Evolutionary conservation across 2,888 invertebrate species (phyloP).

Genomic region (Thereva nobilitata): DNA sequence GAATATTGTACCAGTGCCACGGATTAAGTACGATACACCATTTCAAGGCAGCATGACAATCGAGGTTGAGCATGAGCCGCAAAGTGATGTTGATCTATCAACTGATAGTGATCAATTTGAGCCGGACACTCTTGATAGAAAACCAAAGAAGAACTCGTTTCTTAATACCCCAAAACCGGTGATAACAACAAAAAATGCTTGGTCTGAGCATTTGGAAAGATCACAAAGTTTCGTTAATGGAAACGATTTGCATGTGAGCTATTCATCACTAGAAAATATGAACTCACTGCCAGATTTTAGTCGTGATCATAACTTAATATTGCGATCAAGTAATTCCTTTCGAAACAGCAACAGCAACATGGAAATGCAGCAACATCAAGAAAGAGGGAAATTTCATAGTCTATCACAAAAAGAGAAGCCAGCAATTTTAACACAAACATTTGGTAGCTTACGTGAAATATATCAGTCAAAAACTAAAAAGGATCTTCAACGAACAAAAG

Average conservation of each 20-base stretch:
- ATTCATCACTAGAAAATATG: slow-evolving; percentile 47
- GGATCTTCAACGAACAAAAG: slow-evolving; percentile 57
- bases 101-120: slow-evolving; percentile 76
- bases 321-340: slow-evolving; percentile 74
- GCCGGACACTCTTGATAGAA: slow-evolving; percentile 83
- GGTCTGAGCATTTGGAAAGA: slow-evolving; percentile 62
- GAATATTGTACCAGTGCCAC: slow-evolving; percentile 56
- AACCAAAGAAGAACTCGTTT: slow-evolving; percentile 66
- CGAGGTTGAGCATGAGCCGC: slow-evolving; percentile 80
- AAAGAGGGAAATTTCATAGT: too few species aligned
- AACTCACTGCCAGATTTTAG: slow-evolving; percentile 51
- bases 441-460: slow-evolving; percentile 74
- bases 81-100: slow-evolving; percentile 70
- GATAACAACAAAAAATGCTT: slow-evolving; percentile 53
- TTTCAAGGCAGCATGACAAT: slow-evolving; percentile 75
- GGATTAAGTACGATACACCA: slow-evolving; percentile 68
- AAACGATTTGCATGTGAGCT: slow-evolving; percentile 45
- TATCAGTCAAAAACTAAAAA: slow-evolving; percentile 67
- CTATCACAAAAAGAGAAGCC: slow-evolving; percentile 43
- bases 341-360: slow-evolving; percentile 56
- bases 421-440: slow-evolving; percentile 49
- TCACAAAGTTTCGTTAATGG: slow-evolving; percentile 56
- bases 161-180: slow-evolving; percentile 48
- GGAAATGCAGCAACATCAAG: too few species aligned
- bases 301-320: slow-evolving; percentile 61